phyloP scores from a whole-genome alignment of 2,113 vertebrate species.

The Regulus satrapa region DNA sequence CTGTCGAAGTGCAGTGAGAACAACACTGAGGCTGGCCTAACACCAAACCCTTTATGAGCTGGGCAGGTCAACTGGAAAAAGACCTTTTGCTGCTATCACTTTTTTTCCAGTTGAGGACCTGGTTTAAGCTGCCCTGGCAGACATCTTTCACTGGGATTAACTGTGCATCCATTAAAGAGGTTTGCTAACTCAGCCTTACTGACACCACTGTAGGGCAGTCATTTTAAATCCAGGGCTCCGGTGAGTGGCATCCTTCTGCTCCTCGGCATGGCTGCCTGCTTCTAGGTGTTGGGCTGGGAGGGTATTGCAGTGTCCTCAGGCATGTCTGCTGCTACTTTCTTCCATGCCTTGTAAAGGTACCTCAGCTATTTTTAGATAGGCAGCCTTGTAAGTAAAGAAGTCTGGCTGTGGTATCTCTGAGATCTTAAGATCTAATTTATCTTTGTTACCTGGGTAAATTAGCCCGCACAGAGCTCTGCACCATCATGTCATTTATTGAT shows the following conservation, averaged over 20 bases:
- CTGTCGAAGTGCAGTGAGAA: background rate
- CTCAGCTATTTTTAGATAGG: background rate
- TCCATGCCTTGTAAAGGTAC: background rate
- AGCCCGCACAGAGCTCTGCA: background rate
- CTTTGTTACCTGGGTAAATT: background rate
- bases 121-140: conserved; percentile 5
- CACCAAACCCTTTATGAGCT: rapidly evolving
- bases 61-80: conserved; percentile 18
- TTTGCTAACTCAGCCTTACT: background rate
- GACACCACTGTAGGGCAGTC: background rate
- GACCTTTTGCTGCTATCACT: background rate
- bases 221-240: background rate
- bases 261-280: background rate
- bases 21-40: background rate
- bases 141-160: background rate
- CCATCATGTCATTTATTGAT: background rate
- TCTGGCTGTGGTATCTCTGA: background rate
- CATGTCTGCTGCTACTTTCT: background rate
- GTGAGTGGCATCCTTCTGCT: background rate
- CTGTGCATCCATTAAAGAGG: background rate
- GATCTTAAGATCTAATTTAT: background rate
- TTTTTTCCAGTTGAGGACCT: conserved; percentile 2
- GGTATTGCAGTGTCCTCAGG: background rate
- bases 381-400: background rate
- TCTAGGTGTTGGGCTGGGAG: background rate